A percentile compares a stretch with the other conserved stretches of the same genome.
Evolutionary conservation across 2,888 invertebrate genomes (phyloP).

Genomic region (Eurytoma adleriae): DNA sequence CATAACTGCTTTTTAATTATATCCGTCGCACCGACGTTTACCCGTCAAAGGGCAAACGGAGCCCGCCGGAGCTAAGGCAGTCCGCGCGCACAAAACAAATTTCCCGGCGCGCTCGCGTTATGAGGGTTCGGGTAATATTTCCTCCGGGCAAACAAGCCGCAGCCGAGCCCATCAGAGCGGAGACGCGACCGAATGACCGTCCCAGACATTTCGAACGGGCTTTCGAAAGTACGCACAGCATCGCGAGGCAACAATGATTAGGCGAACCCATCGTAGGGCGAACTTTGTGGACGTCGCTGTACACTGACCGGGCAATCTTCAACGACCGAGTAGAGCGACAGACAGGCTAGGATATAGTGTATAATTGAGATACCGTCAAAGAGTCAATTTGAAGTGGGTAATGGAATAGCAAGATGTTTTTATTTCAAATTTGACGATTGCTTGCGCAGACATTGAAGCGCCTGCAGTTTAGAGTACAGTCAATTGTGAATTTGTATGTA

Average conservation of each 20-base stretch:
- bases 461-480: no score
- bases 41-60: background rate
- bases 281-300: background rate
- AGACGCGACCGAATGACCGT: constrained; percentile 10
- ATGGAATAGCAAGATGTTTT: no score
- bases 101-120: background rate
- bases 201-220: background rate
- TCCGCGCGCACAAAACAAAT: background rate
- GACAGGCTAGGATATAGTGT: no score
- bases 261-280: background rate
- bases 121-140: constrained; percentile 5
- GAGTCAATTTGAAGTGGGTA: no score
- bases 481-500: no score
- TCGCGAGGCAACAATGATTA: background rate
- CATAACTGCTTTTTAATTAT: background rate
- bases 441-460: no score
- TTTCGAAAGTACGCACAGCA: background rate
- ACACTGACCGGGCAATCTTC: no score
- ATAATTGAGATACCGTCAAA: no score
- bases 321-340: no score
- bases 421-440: no score
- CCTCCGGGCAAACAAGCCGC: constrained; percentile 9
- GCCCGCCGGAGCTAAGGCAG: background rate
- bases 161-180: background rate
- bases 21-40: no score